Conservation (phyloP, 2,113 vertebrate species). For the Vulpes ferrilata region DNA sequence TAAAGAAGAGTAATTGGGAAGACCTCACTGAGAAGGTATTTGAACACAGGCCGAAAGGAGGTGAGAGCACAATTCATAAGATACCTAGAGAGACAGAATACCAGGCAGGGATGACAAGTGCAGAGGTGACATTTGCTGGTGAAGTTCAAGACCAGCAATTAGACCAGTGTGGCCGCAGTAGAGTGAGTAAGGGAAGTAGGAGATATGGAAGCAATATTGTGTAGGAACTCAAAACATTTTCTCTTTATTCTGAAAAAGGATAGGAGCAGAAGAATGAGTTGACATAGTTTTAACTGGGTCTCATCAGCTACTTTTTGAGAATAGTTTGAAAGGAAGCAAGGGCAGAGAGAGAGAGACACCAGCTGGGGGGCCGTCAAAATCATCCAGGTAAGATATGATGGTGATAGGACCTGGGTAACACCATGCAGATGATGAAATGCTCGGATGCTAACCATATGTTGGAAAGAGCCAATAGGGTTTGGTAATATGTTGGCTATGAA, state of each 20-base stretch:
- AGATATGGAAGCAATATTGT: too few species aligned
- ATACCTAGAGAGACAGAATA: not conserved
- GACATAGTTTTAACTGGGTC: not conserved
- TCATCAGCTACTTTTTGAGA: not conserved
- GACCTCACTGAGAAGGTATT: not conserved
- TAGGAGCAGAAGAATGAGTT: not conserved
- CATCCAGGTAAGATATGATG: not conserved
- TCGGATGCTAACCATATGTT: not conserved
- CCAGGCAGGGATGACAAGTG: not conserved
- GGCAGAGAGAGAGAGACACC: not conserved
- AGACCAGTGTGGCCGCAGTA: not conserved
- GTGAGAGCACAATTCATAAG: not conserved
- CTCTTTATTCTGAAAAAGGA: not conserved
- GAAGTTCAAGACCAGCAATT: not conserved
- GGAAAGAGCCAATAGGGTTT: not conserved
- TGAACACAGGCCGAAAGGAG: not conserved
- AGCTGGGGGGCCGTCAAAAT: not conserved
- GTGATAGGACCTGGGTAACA: not conserved
- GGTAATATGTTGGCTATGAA: not conserved
- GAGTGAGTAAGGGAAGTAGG: not conserved
- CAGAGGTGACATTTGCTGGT: not conserved
- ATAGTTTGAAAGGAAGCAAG: not conserved
- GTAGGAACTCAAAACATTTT: not conserved
- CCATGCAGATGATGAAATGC: not conserved
- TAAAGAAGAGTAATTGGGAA: not conserved